Conservation (phyloP, 2,888 invertebrate genomes). For the Liodrosophila aerea region DNA sequence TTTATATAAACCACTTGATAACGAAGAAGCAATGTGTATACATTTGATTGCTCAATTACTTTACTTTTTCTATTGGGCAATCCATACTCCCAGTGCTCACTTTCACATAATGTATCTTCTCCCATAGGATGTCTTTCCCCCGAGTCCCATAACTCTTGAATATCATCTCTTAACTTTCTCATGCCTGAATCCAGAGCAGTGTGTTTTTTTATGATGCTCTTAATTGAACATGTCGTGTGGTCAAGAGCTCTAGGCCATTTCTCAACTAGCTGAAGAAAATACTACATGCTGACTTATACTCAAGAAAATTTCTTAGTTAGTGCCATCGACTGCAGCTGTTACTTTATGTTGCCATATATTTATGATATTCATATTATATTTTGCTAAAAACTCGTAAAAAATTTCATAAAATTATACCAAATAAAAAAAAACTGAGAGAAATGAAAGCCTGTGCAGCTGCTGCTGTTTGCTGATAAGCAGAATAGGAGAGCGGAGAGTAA, state of each 20-base stretch:
- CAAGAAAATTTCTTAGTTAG: conserved; percentile 7
- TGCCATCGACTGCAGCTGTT: conserved; percentile 62
- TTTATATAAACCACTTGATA: no score
- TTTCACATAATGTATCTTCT: conserved; percentile 1
- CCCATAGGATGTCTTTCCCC: conserved; percentile 4
- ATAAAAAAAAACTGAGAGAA: conserved; percentile 24
- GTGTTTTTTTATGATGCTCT: conserved; percentile 38
- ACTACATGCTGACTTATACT: neutral
- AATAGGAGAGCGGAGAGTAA: conserved; percentile 21
- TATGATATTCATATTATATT: conserved; percentile 60
- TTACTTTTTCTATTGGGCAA: no score
- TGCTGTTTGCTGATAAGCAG: conserved; percentile 61
- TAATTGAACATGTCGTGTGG: conserved; percentile 48
- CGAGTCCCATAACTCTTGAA: conserved; percentile 9
- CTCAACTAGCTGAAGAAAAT: conserved; percentile 16
- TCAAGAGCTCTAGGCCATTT: conserved; percentile 30
- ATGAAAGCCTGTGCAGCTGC: conserved; percentile 52
- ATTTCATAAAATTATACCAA: conserved; percentile 22
- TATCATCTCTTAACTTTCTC: neutral
- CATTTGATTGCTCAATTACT: no score
- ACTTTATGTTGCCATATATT: conserved; percentile 51
- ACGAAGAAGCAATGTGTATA: no score
- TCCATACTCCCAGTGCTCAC: neutral
- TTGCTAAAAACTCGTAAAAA: conserved; percentile 25
- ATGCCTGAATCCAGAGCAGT: neutral